Conservation (phyloP, 2,797 vertebrate genomes). For the Borostomias antarcticus region DNA sequence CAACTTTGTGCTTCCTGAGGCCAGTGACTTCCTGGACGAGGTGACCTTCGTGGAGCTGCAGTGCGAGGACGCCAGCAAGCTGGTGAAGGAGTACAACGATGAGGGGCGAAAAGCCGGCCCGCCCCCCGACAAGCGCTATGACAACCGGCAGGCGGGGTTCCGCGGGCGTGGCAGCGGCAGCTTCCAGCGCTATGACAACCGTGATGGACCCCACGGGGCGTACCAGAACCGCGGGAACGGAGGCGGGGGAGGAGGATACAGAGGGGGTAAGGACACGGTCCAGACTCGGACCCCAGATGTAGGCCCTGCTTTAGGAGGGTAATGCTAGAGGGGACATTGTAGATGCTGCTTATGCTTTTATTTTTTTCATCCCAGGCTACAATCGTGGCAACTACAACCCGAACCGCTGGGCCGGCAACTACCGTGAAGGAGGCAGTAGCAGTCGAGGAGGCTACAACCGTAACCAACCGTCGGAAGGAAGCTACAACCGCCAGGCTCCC, state of each 20-base stretch:
- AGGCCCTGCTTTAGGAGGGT: conserved; percentile 26
- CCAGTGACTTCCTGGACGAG: conserved; percentile 87
- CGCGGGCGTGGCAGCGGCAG: conserved; percentile 75
- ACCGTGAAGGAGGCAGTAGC: conserved; percentile 72
- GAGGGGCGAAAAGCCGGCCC: conserved; percentile 88
- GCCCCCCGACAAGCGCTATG: conserved; percentile 89
- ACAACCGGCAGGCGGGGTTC: conserved; percentile 79
- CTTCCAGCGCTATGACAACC: conserved; percentile 83
- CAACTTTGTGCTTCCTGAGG: conserved; percentile 88
- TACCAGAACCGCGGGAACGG: conserved; percentile 72
- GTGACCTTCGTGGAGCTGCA: conserved; percentile 86
- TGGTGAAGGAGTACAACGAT: conserved; percentile 90
- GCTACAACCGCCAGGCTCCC: conserved; percentile 68
- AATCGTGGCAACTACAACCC: conserved; percentile 78
- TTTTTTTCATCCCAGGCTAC: conserved; percentile 55
- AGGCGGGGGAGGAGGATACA: conserved; percentile 62
- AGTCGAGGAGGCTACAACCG: conserved; percentile 80
- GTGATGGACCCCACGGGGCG: conserved; percentile 71
- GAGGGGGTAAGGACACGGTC: conserved; percentile 63
- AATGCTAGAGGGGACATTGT: not conserved
- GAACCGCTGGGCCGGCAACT: conserved; percentile 84
- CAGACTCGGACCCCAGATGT: conserved; percentile 57
- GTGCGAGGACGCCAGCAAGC: conserved; percentile 81
- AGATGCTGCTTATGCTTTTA: not conserved
- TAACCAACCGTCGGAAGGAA: conserved; percentile 64